Conservation (phyloP, 2,888 invertebrate genomes). For the Arctia plantaginis region DNA sequence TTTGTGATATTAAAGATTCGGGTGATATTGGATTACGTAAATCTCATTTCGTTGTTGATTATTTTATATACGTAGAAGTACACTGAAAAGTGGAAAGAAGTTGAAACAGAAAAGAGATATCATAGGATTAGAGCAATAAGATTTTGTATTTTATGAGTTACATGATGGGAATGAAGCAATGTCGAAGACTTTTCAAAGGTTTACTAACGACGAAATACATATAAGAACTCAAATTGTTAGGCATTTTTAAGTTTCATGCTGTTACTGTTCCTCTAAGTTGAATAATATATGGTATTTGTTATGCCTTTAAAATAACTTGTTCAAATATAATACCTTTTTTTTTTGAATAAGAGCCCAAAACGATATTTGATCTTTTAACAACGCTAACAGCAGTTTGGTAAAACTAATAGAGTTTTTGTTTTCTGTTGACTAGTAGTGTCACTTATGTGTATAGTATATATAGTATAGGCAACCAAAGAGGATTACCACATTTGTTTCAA, state of each 20-base stretch:
- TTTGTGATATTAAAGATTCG: constrained; percentile 52
- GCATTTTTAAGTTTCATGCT: no score
- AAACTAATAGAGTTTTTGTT: no score
- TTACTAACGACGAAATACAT: not conserved
- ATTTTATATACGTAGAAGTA: constrained; percentile 22
- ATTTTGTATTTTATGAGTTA: constrained; percentile 11
- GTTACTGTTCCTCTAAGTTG: no score
- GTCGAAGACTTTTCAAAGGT: constrained; percentile 4
- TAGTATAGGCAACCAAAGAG: not conserved
- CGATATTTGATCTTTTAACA: no score
- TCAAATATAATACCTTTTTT: no score
- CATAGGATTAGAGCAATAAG: constrained; percentile 13
- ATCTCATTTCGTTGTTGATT: constrained; percentile 29
- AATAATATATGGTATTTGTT: not conserved
- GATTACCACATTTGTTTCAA: not conserved
- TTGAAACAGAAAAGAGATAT: constrained; percentile 7
- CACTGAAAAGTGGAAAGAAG: constrained; percentile 11
- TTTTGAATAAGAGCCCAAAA: no score
- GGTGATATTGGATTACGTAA: constrained; percentile 54
- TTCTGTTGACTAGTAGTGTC: not conserved
- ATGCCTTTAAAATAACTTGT: no score
- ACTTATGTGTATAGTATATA: not conserved
- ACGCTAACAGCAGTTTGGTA: no score
- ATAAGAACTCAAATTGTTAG: not conserved
- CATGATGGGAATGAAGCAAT: constrained; percentile 2